Evolutionary conservation across 2,113 vertebrate genomes (phyloP).

Genomic region (Bujurquina vittata): DNA sequence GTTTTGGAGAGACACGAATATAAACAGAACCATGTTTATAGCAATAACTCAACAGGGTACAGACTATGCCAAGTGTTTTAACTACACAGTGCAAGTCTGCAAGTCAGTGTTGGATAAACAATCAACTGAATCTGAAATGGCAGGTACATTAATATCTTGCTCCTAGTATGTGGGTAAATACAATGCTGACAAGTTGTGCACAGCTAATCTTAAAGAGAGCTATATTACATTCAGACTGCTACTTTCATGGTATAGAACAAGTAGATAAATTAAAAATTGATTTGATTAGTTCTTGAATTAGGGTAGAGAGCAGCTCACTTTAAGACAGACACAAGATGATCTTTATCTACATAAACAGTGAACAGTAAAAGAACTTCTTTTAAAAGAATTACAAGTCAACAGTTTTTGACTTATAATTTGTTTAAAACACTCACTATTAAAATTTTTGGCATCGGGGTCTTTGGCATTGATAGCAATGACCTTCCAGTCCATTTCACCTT

Average conservation of each 20-base stretch:
- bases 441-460: constrained; percentile 88
- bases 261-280: neutral
- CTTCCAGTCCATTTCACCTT: constrained; percentile 97
- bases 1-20: constrained; percentile 12
- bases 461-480: constrained; percentile 90
- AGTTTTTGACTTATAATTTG: neutral
- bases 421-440: constrained; percentile 85
- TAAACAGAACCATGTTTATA: constrained; percentile 36
- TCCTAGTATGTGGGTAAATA: neutral
- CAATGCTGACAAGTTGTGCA: neutral
- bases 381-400: neutral
- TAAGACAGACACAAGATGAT: neutral
- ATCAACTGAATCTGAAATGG: neutral
- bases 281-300: neutral
- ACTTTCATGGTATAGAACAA: neutral
- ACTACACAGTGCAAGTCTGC: neutral
- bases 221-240: neutral
- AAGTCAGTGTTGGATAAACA: neutral
- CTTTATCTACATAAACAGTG: neutral
- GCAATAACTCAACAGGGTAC: neutral
- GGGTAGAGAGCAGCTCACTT: neutral
- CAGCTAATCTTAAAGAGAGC: neutral
- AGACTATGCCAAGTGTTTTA: neutral
- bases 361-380: neutral
- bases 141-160: neutral